phyloP scores from a whole-genome alignment of 2,888 invertebrate genomes.

The Drosophila birchii region DNA sequence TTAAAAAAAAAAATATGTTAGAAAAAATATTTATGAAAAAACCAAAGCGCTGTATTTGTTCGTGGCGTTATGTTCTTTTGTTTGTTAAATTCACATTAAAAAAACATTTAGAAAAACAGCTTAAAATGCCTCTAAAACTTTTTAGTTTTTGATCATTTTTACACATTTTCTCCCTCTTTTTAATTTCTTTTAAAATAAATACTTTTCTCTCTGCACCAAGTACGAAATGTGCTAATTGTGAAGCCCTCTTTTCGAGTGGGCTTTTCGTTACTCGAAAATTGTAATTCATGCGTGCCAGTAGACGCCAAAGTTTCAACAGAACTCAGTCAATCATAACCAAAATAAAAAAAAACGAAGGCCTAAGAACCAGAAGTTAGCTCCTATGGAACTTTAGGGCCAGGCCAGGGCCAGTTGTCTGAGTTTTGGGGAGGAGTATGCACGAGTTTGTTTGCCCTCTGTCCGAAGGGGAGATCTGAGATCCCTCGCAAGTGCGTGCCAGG shows the following conservation, averaged over 20 bases:
- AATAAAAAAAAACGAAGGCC: slow-evolving; percentile 48
- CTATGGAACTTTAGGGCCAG: slow-evolving; percentile 5
- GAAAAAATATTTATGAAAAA: too few species aligned
- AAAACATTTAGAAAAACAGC: neutral
- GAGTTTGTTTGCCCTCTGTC: slow-evolving; percentile 37
- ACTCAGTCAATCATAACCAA: slow-evolving; percentile 80
- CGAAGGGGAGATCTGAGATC: slow-evolving; percentile 26
- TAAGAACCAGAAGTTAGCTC: slow-evolving; percentile 26
- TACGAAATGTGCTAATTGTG: slow-evolving; percentile 75
- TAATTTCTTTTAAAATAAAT: neutral
- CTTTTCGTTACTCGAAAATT: slow-evolving; percentile 76
- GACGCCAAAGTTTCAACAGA: slow-evolving; percentile 81
- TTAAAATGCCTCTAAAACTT: neutral
- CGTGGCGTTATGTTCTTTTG: neutral
- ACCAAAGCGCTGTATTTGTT: neutral
- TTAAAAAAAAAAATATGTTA: too few species aligned
- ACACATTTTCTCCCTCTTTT: neutral
- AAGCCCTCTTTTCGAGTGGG: slow-evolving; percentile 27
- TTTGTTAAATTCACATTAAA: neutral
- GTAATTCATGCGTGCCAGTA: slow-evolving; percentile 76
- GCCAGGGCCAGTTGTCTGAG: slow-evolving; percentile 29
- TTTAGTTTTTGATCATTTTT: neutral
- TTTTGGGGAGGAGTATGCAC: slow-evolving; percentile 18
- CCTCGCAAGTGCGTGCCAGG: slow-evolving; percentile 63
- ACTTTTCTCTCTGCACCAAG: slow-evolving; percentile 27